Base-by-base conservation (phyloP, 1,140 invertebrate genomes). In the Campoletis sonorensis region DNA sequence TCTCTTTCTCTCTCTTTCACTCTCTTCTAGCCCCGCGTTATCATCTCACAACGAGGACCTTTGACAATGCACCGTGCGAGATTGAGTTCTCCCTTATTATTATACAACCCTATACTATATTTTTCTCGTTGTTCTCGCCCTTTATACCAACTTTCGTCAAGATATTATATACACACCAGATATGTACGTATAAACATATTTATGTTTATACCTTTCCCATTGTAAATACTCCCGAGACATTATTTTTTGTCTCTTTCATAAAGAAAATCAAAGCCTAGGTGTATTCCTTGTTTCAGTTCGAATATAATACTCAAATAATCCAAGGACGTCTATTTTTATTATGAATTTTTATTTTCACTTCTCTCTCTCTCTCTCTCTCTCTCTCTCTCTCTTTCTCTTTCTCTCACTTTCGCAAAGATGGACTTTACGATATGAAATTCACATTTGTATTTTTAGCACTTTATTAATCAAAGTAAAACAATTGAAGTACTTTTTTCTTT, bases 1-100 rank as follows among this genome's bases (percentile, higher is more conserved):
- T 30, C 23, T 75, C 75, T 51, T 58, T 61, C 72, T 45, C 75
- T 72, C 79, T 37, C 73, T 61, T 78, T 45, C 75, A 64, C 79
- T 37, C 73, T 78, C 40, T 68, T 49, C 71, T n/a, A 58, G 68
- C 54, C 5, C 13, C 67, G 67, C 67, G 67, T 70, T 70, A 70
- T 70, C 67, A 70, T 70, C 40, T 13, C 16, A 54, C 67, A 70
- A 70, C 67, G 67, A 70, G 61, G 67, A 70, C 67, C 67, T 70
- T 70, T 70, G 67, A 70, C 67, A 70, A 70, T 70, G 30, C 30
- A 30, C 67, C 67, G 27, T 70, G 33, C 30, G 67, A 70, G 67
- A 70, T 70, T 70, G 67, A 70, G 67, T 70, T 70, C 67, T 70
- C 26, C 30, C 67, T 27, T 70, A 70, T 70, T 70, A 70, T 54